Base-by-base conservation (phyloP, 2,888 invertebrate species). In the Andrena flavipes region DNA sequence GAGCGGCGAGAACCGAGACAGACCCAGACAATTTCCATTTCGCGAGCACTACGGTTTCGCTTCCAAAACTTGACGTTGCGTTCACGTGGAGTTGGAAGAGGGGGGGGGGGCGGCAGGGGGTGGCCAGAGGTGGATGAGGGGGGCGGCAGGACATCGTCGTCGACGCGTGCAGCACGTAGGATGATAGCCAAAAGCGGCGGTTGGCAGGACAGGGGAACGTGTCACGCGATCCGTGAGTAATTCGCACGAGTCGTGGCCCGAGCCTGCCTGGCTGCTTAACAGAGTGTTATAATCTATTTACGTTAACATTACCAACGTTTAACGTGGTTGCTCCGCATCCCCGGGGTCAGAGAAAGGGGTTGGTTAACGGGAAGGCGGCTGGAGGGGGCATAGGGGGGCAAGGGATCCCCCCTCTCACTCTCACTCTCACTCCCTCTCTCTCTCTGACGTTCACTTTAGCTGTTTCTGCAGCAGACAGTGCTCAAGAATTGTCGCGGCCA, bases 211-310 rank as follows among this genome's bases (percentile, higher is more conserved):
- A 91, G 92, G 93, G 93, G 92, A 93, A 92, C 93, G 92, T 91
- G 92, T 93, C 93, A 93, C 92, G 91, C 94, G 94, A 94, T 93
- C 93, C 94, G 93, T 94, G 92, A 93, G 93, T 94, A 94, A 94
- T 93, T 92, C 92, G 92, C 93, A 92, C 92, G 93, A 92, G 92
- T 87, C 90, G 90, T 88, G 86, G 76, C 87, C 86, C 86, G 86
- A 87, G 88, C 84, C 84, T 85, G 80, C 84, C 86, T 86, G 90
- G 89, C 91, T 91, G 94, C 93, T 94, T 94, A 94, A 94, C 94
- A 93, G 94, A 94, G 93, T 94, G 93, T 94, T 94, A 94, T 94
- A 94, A 94, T 94, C 94, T 94, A 94, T 94, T 94, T 94, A 94
- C 94, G 93, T 94, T 94, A 94, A 94, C 93, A 94, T 94, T 94